Conservation (phyloP, 2,113 vertebrate species). For the Laticauda laticaudata region DNA sequence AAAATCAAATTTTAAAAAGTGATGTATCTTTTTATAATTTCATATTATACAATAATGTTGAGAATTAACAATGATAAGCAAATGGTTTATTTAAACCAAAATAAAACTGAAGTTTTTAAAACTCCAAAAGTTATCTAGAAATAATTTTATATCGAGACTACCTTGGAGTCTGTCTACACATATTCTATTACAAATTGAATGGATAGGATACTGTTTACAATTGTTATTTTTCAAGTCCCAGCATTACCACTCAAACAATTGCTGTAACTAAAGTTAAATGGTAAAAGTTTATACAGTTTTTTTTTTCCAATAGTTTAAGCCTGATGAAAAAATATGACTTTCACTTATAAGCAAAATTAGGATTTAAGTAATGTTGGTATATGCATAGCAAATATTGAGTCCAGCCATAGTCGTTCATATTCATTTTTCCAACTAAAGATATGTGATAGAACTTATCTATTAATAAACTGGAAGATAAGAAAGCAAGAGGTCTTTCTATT, state of each 20-base stretch:
- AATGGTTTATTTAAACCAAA: not conserved
- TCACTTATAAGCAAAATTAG: not conserved
- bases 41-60: not conserved
- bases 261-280: not conserved
- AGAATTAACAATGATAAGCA: not conserved
- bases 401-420: not conserved
- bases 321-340: not conserved
- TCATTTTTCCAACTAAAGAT: not conserved
- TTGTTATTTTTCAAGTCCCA: not conserved
- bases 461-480: fast-evolving
- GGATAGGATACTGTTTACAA: not conserved
- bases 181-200: not conserved
- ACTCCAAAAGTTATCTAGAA: not conserved
- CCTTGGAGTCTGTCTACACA: not conserved
- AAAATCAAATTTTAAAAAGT: not conserved
- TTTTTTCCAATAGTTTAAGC: not conserved
- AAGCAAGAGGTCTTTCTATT: not conserved
- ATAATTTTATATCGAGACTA: not conserved
- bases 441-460: fast-evolving
- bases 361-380: not conserved
- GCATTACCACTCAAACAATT: not conserved
- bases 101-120: not conserved
- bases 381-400: not conserved
- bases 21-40: not conserved
- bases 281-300: not conserved